Evolutionary conservation across 2,113 vertebrate species (phyloP).

Genomic region (Bujurquina vittata): DNA sequence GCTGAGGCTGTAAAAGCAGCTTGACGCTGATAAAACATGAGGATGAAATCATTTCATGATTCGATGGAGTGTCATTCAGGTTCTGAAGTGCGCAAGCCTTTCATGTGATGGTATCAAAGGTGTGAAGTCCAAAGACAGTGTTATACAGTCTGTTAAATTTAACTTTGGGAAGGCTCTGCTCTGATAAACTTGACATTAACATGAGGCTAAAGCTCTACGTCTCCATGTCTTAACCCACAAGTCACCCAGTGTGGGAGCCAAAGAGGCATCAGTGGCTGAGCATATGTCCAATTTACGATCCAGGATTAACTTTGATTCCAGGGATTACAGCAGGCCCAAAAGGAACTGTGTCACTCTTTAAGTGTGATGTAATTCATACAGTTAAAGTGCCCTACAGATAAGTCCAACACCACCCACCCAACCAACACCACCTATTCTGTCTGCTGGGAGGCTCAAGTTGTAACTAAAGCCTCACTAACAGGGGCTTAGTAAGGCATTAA

Average conservation of each 20-base stretch:
- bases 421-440: background rate
- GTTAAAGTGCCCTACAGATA: background rate
- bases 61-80: slow-evolving; percentile 31
- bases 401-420: background rate
- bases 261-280: slow-evolving; percentile 30
- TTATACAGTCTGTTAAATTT: background rate
- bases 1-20: slow-evolving; percentile 36
- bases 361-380: slow-evolving; percentile 47
- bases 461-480: slow-evolving; percentile 16
- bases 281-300: slow-evolving; percentile 43
- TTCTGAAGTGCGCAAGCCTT: slow-evolving; percentile 22
- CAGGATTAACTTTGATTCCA: slow-evolving; percentile 60
- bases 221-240: background rate
- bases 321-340: slow-evolving; percentile 54
- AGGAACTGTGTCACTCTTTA: slow-evolving; percentile 58
- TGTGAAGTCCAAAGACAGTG: background rate
- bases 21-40: slow-evolving; percentile 34
- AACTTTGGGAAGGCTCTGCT: background rate
- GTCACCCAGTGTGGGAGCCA: background rate
- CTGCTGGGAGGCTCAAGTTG: background rate
- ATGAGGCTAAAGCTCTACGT: background rate
- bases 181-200: background rate
- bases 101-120: slow-evolving; percentile 31
- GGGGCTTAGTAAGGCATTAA: slow-evolving; percentile 42
- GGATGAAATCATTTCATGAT: slow-evolving; percentile 41